A percentile compares a stretch with the other conserved stretches of the same genome.
Conservation (phyloP, 1,140 invertebrate species). For the Zaprionus camerounensis region DNA sequence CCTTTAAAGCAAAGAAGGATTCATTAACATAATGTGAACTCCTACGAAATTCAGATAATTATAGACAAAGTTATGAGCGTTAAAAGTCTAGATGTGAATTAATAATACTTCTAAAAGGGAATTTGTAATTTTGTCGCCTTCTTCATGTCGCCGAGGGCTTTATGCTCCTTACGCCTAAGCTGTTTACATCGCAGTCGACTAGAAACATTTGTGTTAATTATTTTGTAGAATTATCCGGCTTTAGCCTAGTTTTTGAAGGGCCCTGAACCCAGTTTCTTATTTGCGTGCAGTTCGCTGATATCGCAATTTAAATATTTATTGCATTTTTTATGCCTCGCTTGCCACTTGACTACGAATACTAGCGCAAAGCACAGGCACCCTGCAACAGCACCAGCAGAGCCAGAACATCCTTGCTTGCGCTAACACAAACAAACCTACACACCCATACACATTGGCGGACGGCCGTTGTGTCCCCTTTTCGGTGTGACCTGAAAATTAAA, state of each 20-base stretch:
- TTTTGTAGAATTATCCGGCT: conserved; percentile 62
- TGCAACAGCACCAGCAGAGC: background rate
- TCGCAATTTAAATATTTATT: conserved; percentile 81
- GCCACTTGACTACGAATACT: conserved; percentile 55
- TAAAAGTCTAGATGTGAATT: no score
- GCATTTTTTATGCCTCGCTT: conserved; percentile 73
- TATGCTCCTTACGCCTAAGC: background rate
- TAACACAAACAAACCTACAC: conserved; percentile 7
- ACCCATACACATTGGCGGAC: conserved; percentile 9
- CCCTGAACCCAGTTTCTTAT: conserved; percentile 49
- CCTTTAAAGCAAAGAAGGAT: no score
- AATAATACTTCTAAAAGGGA: no score
- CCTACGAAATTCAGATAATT: no score
- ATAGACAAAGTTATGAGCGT: no score
- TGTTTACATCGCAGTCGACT: background rate
- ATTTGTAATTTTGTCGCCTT: background rate
- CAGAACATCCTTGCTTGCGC: conserved; percentile 26
- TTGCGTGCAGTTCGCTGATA: conserved; percentile 76
- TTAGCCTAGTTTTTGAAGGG: conserved; percentile 68
- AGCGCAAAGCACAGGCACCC: conserved; percentile 9
- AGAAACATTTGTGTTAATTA: conserved; percentile 54
- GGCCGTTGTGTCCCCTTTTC: conserved; percentile 36
- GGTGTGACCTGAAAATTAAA: conserved; percentile 79
- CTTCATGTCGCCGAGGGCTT: background rate
- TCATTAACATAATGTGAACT: no score